Percentiles rank a stretch among this genome's conserved stretches.
These are phyloP conservation scores for Chrysotoxum bicinctum DNA, from an alignment of 2,888 invertebrate genomes.

Conservation along the genomic window DNA sequence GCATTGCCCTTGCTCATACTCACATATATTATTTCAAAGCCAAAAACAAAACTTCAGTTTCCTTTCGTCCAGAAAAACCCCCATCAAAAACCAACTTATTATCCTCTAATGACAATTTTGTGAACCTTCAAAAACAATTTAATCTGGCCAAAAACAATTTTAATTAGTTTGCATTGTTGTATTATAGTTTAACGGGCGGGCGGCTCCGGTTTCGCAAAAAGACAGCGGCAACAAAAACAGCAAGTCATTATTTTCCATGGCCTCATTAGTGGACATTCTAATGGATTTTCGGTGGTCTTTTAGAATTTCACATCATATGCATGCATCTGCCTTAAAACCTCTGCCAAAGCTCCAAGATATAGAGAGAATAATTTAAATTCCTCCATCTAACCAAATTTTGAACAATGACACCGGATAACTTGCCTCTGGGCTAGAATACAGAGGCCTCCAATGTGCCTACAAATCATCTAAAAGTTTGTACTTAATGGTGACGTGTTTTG, in stretches of 20 bases:
- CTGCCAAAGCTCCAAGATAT: conserved; percentile 6
- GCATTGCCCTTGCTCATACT: not conserved
- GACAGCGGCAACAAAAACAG: not conserved
- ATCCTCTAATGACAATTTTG: conserved; percentile 65
- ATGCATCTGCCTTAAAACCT: conserved; percentile 35
- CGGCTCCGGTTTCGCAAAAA: conserved; percentile 37
- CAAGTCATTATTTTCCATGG: conserved; percentile 67
- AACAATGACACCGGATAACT: conserved; percentile 3
- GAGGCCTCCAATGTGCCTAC: not conserved
- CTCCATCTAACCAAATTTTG: conserved; percentile 20
- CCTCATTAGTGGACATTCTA: conserved; percentile 68
- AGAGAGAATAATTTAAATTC: conserved; percentile 57
- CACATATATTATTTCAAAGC: not conserved
- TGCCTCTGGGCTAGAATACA: not conserved
- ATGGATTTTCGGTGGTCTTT: conserved; percentile 68
- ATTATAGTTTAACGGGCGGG: not conserved
- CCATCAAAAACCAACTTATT: conserved; percentile 49
- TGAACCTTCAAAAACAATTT: conserved; percentile 55
- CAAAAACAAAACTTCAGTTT: not conserved
- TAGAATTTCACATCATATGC: conserved; percentile 18
- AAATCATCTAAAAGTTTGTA: conserved; percentile 24
- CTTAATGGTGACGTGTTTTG: conserved; percentile 19
- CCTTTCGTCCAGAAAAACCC: not conserved
- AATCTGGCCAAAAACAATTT: conserved; percentile 59
- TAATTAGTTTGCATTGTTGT: conserved; percentile 69